phyloP scores from a whole-genome alignment of 2,888 invertebrate genomes.

The Trichopria drosophilae region DNA sequence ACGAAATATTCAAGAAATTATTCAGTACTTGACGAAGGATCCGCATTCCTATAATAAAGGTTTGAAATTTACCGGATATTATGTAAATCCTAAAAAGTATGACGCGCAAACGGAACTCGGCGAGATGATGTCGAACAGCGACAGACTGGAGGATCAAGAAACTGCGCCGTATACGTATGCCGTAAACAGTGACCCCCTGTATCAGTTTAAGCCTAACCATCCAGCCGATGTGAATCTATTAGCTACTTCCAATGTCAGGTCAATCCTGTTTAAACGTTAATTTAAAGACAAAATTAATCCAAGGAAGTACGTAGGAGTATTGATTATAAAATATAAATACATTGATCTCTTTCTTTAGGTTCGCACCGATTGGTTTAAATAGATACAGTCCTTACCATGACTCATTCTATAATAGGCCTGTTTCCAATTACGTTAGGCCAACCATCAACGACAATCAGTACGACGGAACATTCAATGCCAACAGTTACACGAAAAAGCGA shows the following conservation, averaged over 20 bases:
- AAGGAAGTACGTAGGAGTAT: not conserved
- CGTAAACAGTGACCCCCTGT: constrained; percentile 66
- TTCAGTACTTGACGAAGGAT: constrained; percentile 51
- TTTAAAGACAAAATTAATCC: no score
- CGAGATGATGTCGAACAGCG: constrained; percentile 45
- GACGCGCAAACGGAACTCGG: constrained; percentile 41
- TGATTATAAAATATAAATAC: not conserved
- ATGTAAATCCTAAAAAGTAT: constrained; percentile 53
- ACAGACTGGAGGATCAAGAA: constrained; percentile 44
- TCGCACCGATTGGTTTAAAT: constrained; percentile 49
- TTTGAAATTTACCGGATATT: constrained; percentile 57
- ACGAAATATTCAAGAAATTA: constrained; percentile 56
- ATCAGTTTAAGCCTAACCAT: constrained; percentile 71
- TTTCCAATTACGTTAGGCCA: constrained; percentile 34
- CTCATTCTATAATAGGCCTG: constrained; percentile 43
- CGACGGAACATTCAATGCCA: constrained; percentile 39
- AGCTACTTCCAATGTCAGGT: constrained; percentile 62
- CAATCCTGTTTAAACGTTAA: no score
- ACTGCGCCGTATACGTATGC: constrained; percentile 45
- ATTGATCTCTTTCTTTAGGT: constrained; percentile 38
- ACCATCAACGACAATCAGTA: constrained; percentile 36
- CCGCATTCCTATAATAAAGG: constrained; percentile 45
- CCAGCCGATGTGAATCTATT: constrained; percentile 75
- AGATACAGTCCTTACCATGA: constrained; percentile 49
- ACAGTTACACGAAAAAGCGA: constrained; percentile 38